These are phyloP conservation scores for Dryococelus australis DNA, from an alignment of 2,888 invertebrate genomes.

Conservation along the genomic window DNA sequence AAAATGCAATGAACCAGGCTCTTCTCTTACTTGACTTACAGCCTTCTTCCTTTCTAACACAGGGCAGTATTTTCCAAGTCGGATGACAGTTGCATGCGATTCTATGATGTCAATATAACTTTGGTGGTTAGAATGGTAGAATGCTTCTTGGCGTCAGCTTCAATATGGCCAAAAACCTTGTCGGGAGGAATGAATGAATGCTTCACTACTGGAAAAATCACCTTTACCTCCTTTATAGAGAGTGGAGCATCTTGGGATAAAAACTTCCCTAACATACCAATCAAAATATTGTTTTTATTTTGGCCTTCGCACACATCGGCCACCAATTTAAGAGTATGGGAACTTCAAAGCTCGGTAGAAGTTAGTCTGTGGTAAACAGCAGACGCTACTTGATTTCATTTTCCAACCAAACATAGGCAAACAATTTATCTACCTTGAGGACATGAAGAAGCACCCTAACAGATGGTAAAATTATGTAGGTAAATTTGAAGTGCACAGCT, in stretches of 20 bases:
- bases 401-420: not conserved
- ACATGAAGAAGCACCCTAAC: not conserved
- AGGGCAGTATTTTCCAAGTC: constrained; percentile 17
- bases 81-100: constrained; percentile 26
- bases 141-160: constrained; percentile 3
- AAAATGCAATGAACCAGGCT: constrained; percentile 26
- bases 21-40: not conserved
- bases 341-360: constrained; percentile 8
- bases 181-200: constrained; percentile 16
- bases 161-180: constrained; percentile 16
- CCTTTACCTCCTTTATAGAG: not conserved
- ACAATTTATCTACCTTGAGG: not conserved
- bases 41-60: not conserved
- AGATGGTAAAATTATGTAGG: not conserved
- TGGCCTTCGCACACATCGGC: constrained; percentile 17
- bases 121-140: constrained; percentile 8
- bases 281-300: constrained; percentile 24
- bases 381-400: constrained; percentile 25
- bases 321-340: constrained; percentile 26
- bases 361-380: constrained; percentile 24
- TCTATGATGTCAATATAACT: constrained; percentile 3
- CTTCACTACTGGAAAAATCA: constrained; percentile 23
- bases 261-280: constrained; percentile 25
- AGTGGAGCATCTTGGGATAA: constrained; percentile 22
- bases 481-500: constrained; percentile 3